Evolutionary conservation across 2,888 invertebrate species (phyloP), one percentile per base, ranked within the genome.

Genomic region (Nemapogon koenigi): DNA sequence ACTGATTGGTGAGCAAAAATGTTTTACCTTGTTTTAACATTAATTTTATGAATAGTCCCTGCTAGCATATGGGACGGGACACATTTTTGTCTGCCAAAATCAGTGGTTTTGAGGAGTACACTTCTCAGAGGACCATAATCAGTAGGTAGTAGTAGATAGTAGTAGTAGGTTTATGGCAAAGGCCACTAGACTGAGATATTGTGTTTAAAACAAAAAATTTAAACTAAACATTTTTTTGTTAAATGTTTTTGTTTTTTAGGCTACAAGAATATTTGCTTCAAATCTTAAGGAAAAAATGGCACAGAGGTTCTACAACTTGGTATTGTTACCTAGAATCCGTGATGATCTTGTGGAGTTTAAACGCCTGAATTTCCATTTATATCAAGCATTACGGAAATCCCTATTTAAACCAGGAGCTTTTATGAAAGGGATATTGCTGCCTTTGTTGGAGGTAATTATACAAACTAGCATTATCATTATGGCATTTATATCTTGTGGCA

Each of bases 361-460:
- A 66, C 85, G 91, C 56, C 78, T 99, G 2, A 99, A 99, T 70
- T 94, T 94, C 62, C 98, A 99, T 68, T 78, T 99, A 17, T 99
- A 97, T 65, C 94, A 95, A 56, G 95, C 98, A 1, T 61, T 99
- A 33, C 83, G 89, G 44, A 97, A 97, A 68, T 85, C 98, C 1
- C 80, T 99, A 1, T 99, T 93, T 66, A 99, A 99, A 62, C 97
- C 98, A 28, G 95, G 91, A 15, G 98, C 94, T 28, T 99, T 99
- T 55, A 97, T 98, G 91, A 99, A 98, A 78, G 99, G 88, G 29
- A 83, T 90, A 47, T 63, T 90, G 33, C 56, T 90, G 40, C 90
- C 90, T 1, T 64, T 91, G 29, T 65, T 90, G 25, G 89, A 87
- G 62, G 81, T 81, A 55, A 60, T 51, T 31, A 35, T 38, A 13